Evolutionary conservation across 1,140 invertebrate genomes (phyloP), one percentile per base, ranked within the genome.

Genomic region (Pseudachorutes palmiensis): DNA sequence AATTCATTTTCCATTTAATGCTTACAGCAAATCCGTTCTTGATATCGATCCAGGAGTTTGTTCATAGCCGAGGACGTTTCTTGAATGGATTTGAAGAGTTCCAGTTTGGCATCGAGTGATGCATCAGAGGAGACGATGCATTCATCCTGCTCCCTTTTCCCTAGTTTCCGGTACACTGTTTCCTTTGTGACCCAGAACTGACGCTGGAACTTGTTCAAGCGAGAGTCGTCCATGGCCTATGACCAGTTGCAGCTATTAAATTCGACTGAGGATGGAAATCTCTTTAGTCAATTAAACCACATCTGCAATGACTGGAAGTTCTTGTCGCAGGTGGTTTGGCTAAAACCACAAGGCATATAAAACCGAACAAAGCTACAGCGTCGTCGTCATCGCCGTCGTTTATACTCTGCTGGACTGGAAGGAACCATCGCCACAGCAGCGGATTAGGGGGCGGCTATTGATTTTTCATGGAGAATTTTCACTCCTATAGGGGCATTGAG

Each of bases 141-240:
- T 69, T 97, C 94, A 78, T 99, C 97, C 81, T n/a, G n/a, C n/a
- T 99, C 95, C 81, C 98, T 98, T 76, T 94, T 92, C 3, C 95
- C 94, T 22, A 99, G 81, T 82, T 96, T 98, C 74, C 90, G 83
- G 63, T 94, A 87, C 30, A 99, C 87, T 58, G 90, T 88, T 80
- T 98, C 95, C 77, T 98, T 98, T 2, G 96, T 97, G 32, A 97
- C 89, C 95, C 95, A 99, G 80, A 93, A 98, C 70, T 97, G 92
- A 78, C 96, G 91, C 77, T 97, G 92, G 85, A 97, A 89, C 77
- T 90, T 90, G 28, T 83, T 82, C 1, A 90, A 79, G 0, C 86
- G 80, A 33, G 84, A 85, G n/a, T 64, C 57, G 31, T 74, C 72
- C 72, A 74, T 74, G 30, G 26, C 61, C 2, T 22, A 26, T 41